A percentile compares a stretch with the other conserved stretches of the same genome.
phyloP scores from a whole-genome alignment of 2,113 vertebrate genomes.

The Paraplagusia blochii region DNA sequence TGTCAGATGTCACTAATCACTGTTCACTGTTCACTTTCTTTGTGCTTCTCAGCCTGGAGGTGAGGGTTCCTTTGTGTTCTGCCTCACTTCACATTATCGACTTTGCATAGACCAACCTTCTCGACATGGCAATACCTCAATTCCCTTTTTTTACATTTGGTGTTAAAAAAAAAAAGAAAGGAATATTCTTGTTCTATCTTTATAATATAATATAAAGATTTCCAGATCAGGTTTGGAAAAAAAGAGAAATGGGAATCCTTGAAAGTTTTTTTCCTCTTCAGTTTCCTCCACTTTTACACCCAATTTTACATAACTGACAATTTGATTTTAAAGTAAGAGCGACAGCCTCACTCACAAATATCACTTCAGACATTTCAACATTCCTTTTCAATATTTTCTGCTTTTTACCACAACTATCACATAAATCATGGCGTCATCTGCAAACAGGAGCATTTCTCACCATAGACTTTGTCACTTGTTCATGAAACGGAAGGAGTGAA shows the following conservation, averaged over 20 bases:
- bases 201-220: too few relatives aligned
- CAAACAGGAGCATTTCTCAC: slow-evolving; percentile 17
- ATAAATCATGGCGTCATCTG: slow-evolving; percentile 16
- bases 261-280: too few relatives aligned
- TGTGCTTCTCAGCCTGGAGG: slow-evolving; percentile 57
- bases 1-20: slow-evolving; percentile 39
- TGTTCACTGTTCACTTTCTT: slow-evolving; percentile 51
- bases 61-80: slow-evolving; percentile 40
- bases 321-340: too few relatives aligned
- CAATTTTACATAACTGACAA: too few relatives aligned
- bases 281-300: too few relatives aligned
- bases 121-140: slow-evolving; percentile 64
- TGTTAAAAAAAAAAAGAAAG: slow-evolving; percentile 17
- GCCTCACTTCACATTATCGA: slow-evolving; percentile 67
- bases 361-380: too few relatives aligned
- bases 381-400: too few relatives aligned
- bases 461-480: slow-evolving; percentile 1
- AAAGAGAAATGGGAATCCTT: too few relatives aligned
- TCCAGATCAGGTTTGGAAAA: too few relatives aligned
- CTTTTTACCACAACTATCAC: too few relatives aligned
- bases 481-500: slow-evolving; percentile 58
- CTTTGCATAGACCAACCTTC: slow-evolving; percentile 73
- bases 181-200: not conserved
- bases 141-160: slow-evolving; percentile 46
- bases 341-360: too few relatives aligned